Conservation (phyloP, 2,888 invertebrate genomes). For the Spicauda simplicius region DNA sequence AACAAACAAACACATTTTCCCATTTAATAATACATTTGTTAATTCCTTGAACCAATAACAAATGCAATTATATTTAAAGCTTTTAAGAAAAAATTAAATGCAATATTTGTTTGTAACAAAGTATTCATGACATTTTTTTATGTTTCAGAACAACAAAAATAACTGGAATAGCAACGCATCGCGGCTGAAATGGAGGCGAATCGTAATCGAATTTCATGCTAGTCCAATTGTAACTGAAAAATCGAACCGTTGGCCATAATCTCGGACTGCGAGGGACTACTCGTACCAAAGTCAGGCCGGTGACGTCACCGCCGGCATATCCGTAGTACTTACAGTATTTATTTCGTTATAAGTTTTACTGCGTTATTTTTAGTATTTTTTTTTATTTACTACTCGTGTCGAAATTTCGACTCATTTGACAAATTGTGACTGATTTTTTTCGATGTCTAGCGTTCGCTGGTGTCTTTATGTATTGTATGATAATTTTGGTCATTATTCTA, state of each 20-base stretch:
- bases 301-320: slow-evolving; percentile 45
- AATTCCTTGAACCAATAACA: too few relatives aligned
- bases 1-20: too few relatives aligned
- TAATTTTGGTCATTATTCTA: background rate
- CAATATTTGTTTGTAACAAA: too few relatives aligned
- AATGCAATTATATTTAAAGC: too few relatives aligned
- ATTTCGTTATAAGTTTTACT: slow-evolving; percentile 75
- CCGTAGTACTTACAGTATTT: slow-evolving; percentile 84
- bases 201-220: slow-evolving; percentile 80
- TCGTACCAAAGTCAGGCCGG: slow-evolving; percentile 75
- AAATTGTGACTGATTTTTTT: slow-evolving; percentile 42
- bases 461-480: slow-evolving; percentile 13
- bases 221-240: slow-evolving; percentile 78
- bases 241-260: slow-evolving; percentile 79
- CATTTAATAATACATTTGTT: too few relatives aligned
- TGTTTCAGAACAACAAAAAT: slow-evolving; percentile 41
- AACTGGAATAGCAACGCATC: slow-evolving; percentile 40
- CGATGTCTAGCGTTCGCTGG: slow-evolving; percentile 2
- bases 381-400: slow-evolving; percentile 40
- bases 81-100: too few relatives aligned
- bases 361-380: slow-evolving; percentile 59
- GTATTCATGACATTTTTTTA: slow-evolving; percentile 7
- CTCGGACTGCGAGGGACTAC: slow-evolving; percentile 62
- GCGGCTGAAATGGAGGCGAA: slow-evolving; percentile 44
- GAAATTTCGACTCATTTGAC: slow-evolving; percentile 31